Conservation (phyloP, 2,797 vertebrate genomes). For the Arrhamphus sclerolepis region DNA sequence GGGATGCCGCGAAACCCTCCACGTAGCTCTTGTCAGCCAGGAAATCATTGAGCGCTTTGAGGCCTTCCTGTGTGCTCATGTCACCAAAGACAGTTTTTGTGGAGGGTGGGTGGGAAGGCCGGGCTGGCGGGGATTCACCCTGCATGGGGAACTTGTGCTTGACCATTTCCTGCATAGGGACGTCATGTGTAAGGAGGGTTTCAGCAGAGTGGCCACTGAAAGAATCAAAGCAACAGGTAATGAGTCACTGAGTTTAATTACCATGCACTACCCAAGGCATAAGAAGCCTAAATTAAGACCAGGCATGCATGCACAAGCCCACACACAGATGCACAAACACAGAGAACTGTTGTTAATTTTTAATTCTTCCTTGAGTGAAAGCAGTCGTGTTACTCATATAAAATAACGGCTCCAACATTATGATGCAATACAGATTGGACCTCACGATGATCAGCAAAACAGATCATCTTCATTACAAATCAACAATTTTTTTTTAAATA, state of each 20-base stretch:
- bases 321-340: slow-evolving; percentile 49
- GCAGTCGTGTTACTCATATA: slow-evolving; percentile 16
- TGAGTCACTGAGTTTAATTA: slow-evolving; percentile 56
- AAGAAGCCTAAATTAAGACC: slow-evolving; percentile 34
- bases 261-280: slow-evolving; percentile 34
- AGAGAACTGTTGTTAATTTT: slow-evolving; percentile 44
- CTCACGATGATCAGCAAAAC: background rate
- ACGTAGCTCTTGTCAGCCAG: slow-evolving; percentile 92
- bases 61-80: slow-evolving; percentile 84
- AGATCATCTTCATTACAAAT: slow-evolving; percentile 11
- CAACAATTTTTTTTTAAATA: background rate
- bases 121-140: background rate
- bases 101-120: slow-evolving; percentile 13
- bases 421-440: background rate
- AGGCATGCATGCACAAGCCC: slow-evolving; percentile 43
- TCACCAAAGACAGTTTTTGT: slow-evolving; percentile 90
- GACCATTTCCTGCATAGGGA: slow-evolving; percentile 64
- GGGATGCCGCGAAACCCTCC: slow-evolving; percentile 89
- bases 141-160: slow-evolving; percentile 29
- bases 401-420: slow-evolving; percentile 21
- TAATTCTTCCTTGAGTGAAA: slow-evolving; percentile 51
- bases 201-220: slow-evolving; percentile 74
- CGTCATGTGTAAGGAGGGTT: slow-evolving; percentile 55
- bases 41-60: slow-evolving; percentile 89
- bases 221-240: slow-evolving; percentile 76